A percentile compares a stretch with the other conserved stretches of the same genome.
These are phyloP conservation scores for Lateolabrax maculatus DNA, from an alignment of 2,797 vertebrate species.

Conservation along the genomic window DNA sequence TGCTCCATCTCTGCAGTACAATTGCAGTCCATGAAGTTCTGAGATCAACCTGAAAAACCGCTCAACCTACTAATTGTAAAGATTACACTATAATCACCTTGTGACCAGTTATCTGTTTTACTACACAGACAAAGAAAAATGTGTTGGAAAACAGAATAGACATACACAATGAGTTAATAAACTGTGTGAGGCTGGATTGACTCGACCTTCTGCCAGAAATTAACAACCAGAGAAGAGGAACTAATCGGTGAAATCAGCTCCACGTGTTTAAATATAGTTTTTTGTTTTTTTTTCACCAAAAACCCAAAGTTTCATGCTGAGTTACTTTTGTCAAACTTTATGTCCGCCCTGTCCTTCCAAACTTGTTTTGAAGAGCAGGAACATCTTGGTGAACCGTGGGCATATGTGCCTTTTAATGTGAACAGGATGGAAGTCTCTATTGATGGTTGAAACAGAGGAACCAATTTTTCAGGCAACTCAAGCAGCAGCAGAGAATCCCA, in stretches of 20 bases:
- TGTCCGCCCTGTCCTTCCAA: not conserved
- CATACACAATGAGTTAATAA: not conserved
- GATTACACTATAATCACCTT: not conserved
- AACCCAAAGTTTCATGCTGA: no score
- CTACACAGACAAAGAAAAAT: not conserved
- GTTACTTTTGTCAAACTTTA: no score
- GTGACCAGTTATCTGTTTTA: constrained; percentile 6
- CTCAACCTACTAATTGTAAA: constrained; percentile 6
- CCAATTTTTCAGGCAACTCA: constrained; percentile 40
- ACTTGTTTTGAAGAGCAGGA: constrained; percentile 1
- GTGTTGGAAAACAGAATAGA: not conserved
- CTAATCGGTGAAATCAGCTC: constrained; percentile 34
- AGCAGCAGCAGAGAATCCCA: constrained; percentile 47
- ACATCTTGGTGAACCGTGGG: not conserved
- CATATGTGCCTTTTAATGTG: constrained; percentile 16
- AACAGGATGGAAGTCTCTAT: constrained; percentile 39
- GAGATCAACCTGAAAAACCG: not conserved
- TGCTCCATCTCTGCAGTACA: not conserved
- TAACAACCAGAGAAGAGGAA: constrained; percentile 42
- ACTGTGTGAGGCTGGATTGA: constrained; percentile 11
- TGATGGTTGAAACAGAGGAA: constrained; percentile 35
- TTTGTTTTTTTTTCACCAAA: no score
- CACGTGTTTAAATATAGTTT: constrained; percentile 20
- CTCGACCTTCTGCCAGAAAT: constrained; percentile 29
- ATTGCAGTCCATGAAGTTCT: not conserved